A percentile compares a stretch with the other conserved stretches of the same genome.
These are phyloP conservation scores for Microctenopoma stevenorrisi DNA, from an alignment of 2,797 vertebrate species.

Conservation along the genomic window DNA sequence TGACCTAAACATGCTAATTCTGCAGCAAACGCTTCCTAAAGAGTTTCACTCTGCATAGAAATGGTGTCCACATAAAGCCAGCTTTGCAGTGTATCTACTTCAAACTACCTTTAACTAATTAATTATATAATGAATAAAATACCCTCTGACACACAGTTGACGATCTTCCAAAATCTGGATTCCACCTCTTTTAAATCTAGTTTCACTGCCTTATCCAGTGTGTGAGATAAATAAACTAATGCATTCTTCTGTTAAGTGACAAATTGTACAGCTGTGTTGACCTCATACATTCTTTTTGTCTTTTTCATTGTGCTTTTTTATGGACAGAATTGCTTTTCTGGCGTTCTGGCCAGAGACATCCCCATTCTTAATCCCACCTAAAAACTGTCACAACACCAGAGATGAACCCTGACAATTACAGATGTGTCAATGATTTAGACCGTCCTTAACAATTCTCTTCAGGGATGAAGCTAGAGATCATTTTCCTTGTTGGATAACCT, in stretches of 20 bases:
- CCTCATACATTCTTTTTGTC: background rate
- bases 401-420: background rate
- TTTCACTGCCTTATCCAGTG: background rate
- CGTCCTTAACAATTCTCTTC: background rate
- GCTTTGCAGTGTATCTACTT: background rate
- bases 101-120: background rate
- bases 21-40: constrained; percentile 2
- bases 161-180: background rate
- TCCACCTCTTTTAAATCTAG: background rate
- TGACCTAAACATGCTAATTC: constrained; percentile 30
- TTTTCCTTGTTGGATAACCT: background rate
- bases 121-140: background rate
- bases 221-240: background rate
- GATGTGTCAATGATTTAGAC: background rate
- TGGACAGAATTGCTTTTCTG: background rate
- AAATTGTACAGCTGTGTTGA: background rate
- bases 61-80: no score
- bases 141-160: no score
- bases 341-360: background rate
- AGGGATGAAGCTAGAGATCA: background rate
- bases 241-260: background rate
- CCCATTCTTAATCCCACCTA: background rate
- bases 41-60: background rate
- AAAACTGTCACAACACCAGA: background rate
- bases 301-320: background rate